Evolutionary conservation across 2,113 vertebrate species (phyloP), one percentile per base, ranked within the genome.

Genomic region (Sigmodon hispidus): DNA sequence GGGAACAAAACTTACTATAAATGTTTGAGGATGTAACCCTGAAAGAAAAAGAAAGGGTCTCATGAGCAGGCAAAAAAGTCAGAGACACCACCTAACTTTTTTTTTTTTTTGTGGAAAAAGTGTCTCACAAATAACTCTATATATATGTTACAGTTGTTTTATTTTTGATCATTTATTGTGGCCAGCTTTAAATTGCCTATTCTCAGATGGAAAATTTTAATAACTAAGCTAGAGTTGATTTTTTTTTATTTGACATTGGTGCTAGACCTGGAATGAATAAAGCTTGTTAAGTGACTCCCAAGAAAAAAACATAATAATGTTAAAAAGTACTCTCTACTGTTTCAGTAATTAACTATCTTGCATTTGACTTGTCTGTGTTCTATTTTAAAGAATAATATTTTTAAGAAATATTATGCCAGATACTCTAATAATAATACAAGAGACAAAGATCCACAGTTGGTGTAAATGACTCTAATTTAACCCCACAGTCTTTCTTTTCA

Each of bases 401-500:
- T 77, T 61, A 19, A 77, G 22, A 81, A 77, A 11, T 21, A 8
- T 15, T 69, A 86, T 85, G 3, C 2, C 31, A 55, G 13, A 73
- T 52, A 16, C 3, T 3, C 19, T 5, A 50, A 45, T 16, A 17
- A 63, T 24, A 93, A 89, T 81, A 16, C 6, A 5, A 79, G 29
- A 15, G 19, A 81, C 2, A 13, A 1, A 5, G 26, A 45, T 13
- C 11, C 3, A 1, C 21, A 10, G 4, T 15, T 4, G 61, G 36
- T 29, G 43, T 69, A 40, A 0, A 11, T 40, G 55, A 22, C 13
- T 45, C 31, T 15, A 40, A 31, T 7, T 75, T 87, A 17, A 72
- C 3, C 15, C n/a, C 26, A 26, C 7, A n/a, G 3, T 7, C 70
- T 43, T 77, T 50, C 83, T 87, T n/a, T 36, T 31, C 77, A 19